Conservation (phyloP, 2,797 vertebrate species). For the Pangasius mekongensis region DNA sequence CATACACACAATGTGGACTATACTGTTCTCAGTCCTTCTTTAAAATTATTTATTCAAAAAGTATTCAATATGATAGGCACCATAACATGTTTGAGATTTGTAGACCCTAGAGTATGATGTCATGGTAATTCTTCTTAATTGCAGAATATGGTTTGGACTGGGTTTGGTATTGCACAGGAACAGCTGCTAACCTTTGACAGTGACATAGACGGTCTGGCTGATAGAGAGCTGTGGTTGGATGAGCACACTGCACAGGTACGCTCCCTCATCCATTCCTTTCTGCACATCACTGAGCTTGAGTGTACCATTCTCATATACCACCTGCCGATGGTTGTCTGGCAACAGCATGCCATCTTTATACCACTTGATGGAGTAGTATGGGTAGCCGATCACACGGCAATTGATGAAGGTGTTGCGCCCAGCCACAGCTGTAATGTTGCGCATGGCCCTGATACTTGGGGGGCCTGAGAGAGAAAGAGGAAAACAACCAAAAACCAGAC, state of each 20-base stretch:
- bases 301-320: conserved; percentile 96
- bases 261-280: conserved; percentile 97
- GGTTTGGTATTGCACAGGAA: background rate
- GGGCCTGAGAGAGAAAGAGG: conserved; percentile 74
- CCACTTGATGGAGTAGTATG: conserved; percentile 99
- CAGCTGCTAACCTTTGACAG: conserved; percentile 86
- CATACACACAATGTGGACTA: conserved; percentile 31
- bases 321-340: conserved; percentile 97
- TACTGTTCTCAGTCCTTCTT: background rate
- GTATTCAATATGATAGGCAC: background rate
- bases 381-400: conserved; percentile 97
- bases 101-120: background rate
- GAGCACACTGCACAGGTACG: conserved; percentile 96
- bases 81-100: background rate
- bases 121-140: background rate
- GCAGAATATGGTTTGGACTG: conserved; percentile 2
- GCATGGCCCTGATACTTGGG: conserved; percentile 94
- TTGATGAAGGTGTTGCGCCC: conserved; percentile 96
- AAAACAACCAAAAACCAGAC: conserved; percentile 64
- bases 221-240: conserved; percentile 97
- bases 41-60: background rate
- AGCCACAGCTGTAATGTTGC: conserved; percentile 93
- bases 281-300: conserved; percentile 96
- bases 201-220: conserved; percentile 93
- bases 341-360: conserved; percentile 93